Evolutionary conservation across 2,113 vertebrate species (phyloP).

Genomic region (Rostratula benghalensis): DNA sequence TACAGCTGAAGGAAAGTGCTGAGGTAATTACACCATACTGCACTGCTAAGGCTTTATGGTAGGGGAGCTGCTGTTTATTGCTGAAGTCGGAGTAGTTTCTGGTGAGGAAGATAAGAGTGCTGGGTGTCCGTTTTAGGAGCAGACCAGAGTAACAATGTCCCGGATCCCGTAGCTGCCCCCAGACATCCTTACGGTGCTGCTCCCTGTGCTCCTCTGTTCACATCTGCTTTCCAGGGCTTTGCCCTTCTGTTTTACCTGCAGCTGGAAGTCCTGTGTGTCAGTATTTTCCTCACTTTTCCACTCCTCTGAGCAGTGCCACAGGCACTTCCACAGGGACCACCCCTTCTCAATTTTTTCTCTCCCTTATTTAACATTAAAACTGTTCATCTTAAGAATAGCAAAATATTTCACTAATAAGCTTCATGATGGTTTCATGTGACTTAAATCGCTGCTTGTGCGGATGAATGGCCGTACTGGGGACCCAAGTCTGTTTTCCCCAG

Average conservation of each 20-base stretch:
- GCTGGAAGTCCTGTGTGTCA: accelerated
- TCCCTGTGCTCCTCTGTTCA: not conserved
- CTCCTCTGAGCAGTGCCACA: not conserved
- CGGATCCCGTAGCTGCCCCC: not conserved
- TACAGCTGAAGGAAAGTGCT: not conserved
- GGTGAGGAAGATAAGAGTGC: not conserved
- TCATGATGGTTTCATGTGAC: not conserved
- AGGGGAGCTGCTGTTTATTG: not conserved
- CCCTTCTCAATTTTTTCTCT: not conserved
- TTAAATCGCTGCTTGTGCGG: not conserved
- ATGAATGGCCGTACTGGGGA: not conserved
- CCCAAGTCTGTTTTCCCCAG: not conserved
- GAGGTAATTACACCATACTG: not conserved
- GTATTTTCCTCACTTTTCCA: not conserved
- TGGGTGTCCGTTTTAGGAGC: not conserved
- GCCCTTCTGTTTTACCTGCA: not conserved
- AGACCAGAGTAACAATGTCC: not conserved
- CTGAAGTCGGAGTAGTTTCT: not conserved
- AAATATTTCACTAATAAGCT: not conserved
- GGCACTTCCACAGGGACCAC: not conserved
- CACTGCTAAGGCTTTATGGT: not conserved
- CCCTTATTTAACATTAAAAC: not conserved
- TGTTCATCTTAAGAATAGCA: not conserved
- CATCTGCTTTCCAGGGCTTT: not conserved
- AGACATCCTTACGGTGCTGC: accelerated